Conservation (phyloP, 2,797 vertebrate genomes). For the Syncerus caffer region DNA sequence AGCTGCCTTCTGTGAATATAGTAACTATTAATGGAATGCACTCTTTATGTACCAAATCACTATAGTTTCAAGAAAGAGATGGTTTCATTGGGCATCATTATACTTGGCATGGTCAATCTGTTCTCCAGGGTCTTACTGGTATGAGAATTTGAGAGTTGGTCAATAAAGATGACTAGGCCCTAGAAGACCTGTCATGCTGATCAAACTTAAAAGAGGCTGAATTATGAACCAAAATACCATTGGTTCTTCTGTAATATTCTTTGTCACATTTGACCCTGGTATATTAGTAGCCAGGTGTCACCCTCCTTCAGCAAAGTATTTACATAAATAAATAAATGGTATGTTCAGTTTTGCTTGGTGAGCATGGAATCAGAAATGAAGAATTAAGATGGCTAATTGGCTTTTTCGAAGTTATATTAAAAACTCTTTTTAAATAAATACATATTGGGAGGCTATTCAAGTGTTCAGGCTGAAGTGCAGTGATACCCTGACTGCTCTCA, state of each 20-base stretch:
- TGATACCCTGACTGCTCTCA: slow-evolving; percentile 4
- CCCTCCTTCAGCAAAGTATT: slow-evolving; percentile 42
- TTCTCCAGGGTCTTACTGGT: slow-evolving; percentile 58
- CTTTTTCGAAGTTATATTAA: slow-evolving; percentile 33
- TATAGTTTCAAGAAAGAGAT: slow-evolving; percentile 60
- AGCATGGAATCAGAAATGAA: slow-evolving; percentile 58
- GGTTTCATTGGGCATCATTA: slow-evolving; percentile 64
- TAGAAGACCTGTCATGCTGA: slow-evolving; percentile 63
- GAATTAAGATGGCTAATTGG: slow-evolving; percentile 57
- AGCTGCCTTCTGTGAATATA: slow-evolving; percentile 72
- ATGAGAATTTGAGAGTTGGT: slow-evolving; percentile 55
- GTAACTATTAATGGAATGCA: slow-evolving; percentile 69
- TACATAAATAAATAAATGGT: slow-evolving; percentile 45
- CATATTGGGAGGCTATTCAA: slow-evolving; percentile 4
- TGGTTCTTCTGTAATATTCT: slow-evolving; percentile 44
- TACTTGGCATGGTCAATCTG: slow-evolving; percentile 67
- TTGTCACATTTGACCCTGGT: slow-evolving; percentile 53
- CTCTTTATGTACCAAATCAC: slow-evolving; percentile 70
- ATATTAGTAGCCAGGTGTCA: slow-evolving; percentile 38
- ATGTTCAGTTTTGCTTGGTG: slow-evolving; percentile 47
- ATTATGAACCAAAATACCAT: slow-evolving; percentile 32
- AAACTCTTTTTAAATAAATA: slow-evolving; percentile 12
- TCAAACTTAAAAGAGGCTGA: slow-evolving; percentile 73
- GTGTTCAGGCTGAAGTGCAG: slow-evolving; percentile 19
- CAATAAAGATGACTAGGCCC: slow-evolving; percentile 53